phyloP scores from a whole-genome alignment of 2,888 invertebrate genomes.

The Elmis aenea region DNA sequence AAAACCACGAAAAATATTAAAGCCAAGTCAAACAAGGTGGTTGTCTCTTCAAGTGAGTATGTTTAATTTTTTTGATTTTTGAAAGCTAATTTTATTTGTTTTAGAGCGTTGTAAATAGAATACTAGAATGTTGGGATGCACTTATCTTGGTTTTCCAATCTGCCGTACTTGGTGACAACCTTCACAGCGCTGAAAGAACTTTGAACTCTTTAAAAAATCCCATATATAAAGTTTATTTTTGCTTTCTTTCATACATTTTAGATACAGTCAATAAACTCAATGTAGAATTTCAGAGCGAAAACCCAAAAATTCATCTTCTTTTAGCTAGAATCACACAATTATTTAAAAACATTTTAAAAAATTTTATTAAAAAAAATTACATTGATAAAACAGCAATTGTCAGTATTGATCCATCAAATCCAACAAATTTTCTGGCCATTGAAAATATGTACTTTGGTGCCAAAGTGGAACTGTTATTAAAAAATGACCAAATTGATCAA shows the following conservation, averaged over 20 bases:
- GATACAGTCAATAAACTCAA: slow-evolving; percentile 10
- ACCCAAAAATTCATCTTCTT: too few relatives aligned
- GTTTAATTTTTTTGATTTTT: slow-evolving; percentile 1
- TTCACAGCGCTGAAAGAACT: too few relatives aligned
- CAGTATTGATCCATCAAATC: slow-evolving; percentile 1
- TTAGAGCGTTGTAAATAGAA: too few relatives aligned
- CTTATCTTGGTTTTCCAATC: too few relatives aligned
- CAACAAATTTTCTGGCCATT: slow-evolving; percentile 1
- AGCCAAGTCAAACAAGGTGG: slow-evolving; percentile 19
- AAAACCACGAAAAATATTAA: too few relatives aligned
- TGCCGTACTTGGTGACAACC: too few relatives aligned
- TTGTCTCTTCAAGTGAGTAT: slow-evolving; percentile 11
- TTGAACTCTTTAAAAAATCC: too few relatives aligned
- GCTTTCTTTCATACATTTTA: slow-evolving; percentile 10
- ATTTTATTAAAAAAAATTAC: not conserved
- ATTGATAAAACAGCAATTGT: not conserved
- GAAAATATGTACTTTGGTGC: not conserved
- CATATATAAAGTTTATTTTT: too few relatives aligned
- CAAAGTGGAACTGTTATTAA: not conserved
- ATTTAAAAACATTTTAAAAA: slow-evolving; percentile 2
- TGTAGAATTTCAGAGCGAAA: too few relatives aligned
- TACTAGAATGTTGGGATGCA: too few relatives aligned
- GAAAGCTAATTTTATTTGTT: too few relatives aligned
- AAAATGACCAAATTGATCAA: not conserved
- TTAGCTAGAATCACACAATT: slow-evolving; percentile 1